Evolutionary conservation across 2,797 vertebrate species (phyloP).

Genomic region (Anas flavirostris): DNA sequence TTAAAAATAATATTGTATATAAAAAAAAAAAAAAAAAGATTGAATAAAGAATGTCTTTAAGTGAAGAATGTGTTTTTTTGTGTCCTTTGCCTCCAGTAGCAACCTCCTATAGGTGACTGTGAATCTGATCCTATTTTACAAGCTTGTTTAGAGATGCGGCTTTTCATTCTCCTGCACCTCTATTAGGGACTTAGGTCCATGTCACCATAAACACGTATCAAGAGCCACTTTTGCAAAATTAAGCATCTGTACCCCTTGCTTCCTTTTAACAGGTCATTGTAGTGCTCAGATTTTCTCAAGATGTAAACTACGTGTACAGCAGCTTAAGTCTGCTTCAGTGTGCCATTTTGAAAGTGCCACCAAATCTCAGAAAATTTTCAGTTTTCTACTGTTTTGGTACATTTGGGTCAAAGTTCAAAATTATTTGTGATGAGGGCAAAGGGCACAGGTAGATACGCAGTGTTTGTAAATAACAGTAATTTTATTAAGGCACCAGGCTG

Average conservation of each 20-base stretch:
- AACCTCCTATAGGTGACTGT: background rate
- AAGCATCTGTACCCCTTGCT: background rate
- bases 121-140: background rate
- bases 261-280: background rate
- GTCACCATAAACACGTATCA: background rate
- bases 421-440: background rate
- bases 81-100: background rate
- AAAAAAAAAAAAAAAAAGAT: slow-evolving; percentile 65
- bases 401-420: background rate
- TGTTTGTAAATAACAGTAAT: background rate
- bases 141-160: background rate
- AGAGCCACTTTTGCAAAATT: background rate
- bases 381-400: background rate
- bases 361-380: background rate
- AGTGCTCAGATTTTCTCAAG: background rate
- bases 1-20: slow-evolving; percentile 80
- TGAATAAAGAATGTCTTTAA: slow-evolving; percentile 84
- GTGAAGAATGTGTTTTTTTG: slow-evolving; percentile 38
- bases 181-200: background rate
- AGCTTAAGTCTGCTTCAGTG: background rate
- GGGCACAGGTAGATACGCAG: background rate
- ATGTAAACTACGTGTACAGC: background rate
- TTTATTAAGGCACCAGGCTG: background rate
- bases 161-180: background rate
- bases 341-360: background rate